Evolutionary conservation across 2,888 invertebrate genomes (phyloP).

Genomic region (Poecilobothrus nobilitatus): DNA sequence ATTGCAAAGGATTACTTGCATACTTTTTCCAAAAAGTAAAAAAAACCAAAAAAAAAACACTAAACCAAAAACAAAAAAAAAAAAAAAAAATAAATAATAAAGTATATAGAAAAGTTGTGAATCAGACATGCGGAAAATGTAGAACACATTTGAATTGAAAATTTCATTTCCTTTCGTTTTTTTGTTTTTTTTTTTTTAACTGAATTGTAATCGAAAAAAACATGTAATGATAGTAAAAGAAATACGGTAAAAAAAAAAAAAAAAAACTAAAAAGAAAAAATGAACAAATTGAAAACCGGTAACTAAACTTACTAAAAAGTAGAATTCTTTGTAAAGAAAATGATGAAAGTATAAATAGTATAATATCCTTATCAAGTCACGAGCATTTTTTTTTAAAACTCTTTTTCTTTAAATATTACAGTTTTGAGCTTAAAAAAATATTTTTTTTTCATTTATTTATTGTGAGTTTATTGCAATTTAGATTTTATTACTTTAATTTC

Average conservation of each 20-base stretch:
- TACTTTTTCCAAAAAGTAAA: too few species aligned
- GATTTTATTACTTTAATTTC: too few species aligned
- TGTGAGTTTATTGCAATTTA: too few species aligned
- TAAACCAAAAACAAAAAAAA: too few species aligned
- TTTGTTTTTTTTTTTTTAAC: background rate
- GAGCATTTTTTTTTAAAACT: too few species aligned
- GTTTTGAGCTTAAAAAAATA: too few species aligned
- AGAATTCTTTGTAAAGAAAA: background rate
- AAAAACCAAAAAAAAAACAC: too few species aligned
- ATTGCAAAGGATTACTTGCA: too few species aligned
- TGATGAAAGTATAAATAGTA: background rate
- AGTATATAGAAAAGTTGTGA: background rate
- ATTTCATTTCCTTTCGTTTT: background rate
- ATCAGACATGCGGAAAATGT: background rate
- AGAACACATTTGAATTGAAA: slow-evolving; percentile 4
- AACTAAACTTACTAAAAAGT: background rate
- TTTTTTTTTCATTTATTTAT: too few species aligned
- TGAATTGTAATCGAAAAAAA: background rate
- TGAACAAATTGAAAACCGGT: background rate
- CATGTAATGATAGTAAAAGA: background rate
- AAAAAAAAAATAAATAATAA: too few species aligned
- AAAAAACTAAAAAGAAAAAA: background rate
- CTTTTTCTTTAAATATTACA: too few species aligned
- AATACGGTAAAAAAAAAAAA: background rate
- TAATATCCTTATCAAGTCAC: too few species aligned